Base-by-base conservation (phyloP, 1,140 invertebrate species). In the Drosophila athabasca region DNA sequence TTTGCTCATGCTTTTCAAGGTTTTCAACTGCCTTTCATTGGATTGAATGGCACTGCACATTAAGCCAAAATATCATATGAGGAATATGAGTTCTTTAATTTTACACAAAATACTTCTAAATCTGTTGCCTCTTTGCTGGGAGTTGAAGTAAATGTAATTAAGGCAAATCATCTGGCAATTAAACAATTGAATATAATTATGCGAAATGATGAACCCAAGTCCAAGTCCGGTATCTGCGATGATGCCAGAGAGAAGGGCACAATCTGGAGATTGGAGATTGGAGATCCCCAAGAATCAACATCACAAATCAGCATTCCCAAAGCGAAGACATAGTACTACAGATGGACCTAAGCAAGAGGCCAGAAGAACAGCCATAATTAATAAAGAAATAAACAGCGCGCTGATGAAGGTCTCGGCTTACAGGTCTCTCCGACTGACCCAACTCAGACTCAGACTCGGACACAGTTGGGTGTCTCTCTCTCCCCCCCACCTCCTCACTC, bases 101-200 rank as follows among this genome's bases (percentile, higher is more conserved):
- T 5, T 24, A 5, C 24, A 24, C 24, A 24, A 24, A 24, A 5
- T 24, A 24, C 4, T 24, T 24, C 4, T 5, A 24, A 24, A 24
- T 24, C 0, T 24, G 0, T 24, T 15, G 7, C 29, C 2, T 3
- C 29, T 35, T 35, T 17, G 13, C 31, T 52, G 39, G 3, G 8
- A 31, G 31, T 31, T 31, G 31, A 31, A 31, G 31, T 31, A 31
- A 31, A 31, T 31, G 31, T 8, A 31, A 31, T 31, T 9, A 31
- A 31, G 31, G 8, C 31, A 71, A 83, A 79, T 83, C 75, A 83
- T 65, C 54, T 62, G 70, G 59, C 75, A 65, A 84, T 83, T 83
- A 83, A 79, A 83, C 79, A 83, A 83, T 83, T 83, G 80, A 83
- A 67, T 57, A 48, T 83, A 83, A 83, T 83, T 79, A 79, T 54